phyloP scores from a whole-genome alignment of 2,888 invertebrate species.

The Sipha maydis region DNA sequence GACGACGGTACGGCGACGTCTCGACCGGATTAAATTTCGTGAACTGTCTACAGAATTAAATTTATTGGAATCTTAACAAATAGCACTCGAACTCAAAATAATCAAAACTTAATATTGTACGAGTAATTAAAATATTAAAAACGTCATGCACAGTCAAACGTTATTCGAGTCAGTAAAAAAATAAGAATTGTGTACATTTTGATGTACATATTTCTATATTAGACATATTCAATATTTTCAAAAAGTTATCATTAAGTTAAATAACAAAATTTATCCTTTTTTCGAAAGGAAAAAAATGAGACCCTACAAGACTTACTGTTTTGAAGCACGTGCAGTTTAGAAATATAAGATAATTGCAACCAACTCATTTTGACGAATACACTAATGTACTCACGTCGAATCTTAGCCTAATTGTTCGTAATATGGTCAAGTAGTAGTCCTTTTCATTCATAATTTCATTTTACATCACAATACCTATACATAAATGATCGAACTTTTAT shows the following conservation, averaged over 20 bases:
- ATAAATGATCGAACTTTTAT: no score
- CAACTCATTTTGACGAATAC: no score
- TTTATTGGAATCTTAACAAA: not conserved
- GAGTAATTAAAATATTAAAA: not conserved
- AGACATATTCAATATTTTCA: not conserved
- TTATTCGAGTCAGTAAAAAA: not conserved
- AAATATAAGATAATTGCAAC: no score
- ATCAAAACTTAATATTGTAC: not conserved
- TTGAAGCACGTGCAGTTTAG: no score
- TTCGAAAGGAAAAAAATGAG: no score
- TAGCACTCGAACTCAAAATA: not conserved
- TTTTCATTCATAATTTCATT: no score
- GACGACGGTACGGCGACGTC: not conserved
- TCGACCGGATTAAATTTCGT: conserved; percentile 32
- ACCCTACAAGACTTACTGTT: no score
- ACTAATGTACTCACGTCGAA: no score
- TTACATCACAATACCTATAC: no score
- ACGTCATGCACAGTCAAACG: not conserved
- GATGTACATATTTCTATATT: no score
- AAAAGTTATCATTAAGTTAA: not conserved
- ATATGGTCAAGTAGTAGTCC: no score
- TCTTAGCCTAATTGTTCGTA: no score
- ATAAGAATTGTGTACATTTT: not conserved
- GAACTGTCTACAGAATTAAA: conserved; percentile 21
- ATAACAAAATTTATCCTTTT: not conserved